A percentile compares a stretch with the other conserved stretches of the same genome.
These are phyloP conservation scores for Drepanosiphum platanoidis DNA, from an alignment of 2,888 invertebrate species.

Conservation along the genomic window DNA sequence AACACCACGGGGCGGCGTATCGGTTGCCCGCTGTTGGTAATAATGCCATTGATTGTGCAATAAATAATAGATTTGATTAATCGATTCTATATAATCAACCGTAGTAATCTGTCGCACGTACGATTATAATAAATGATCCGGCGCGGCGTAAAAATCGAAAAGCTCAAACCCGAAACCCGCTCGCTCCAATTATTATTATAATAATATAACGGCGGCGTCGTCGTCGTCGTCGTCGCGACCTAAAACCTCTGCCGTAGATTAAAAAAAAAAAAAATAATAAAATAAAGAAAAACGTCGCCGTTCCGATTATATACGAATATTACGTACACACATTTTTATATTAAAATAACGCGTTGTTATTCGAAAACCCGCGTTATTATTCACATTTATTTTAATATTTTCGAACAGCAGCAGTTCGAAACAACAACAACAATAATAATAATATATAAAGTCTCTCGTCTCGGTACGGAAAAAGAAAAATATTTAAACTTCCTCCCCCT, in stretches of 20 bases:
- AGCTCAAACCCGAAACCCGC: not conserved
- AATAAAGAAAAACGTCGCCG: not conserved
- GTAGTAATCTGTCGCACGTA: not conserved
- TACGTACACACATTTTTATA: not conserved
- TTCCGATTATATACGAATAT: not conserved
- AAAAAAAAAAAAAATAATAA: not conserved
- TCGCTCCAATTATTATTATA: not conserved
- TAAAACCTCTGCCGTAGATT: not conserved
- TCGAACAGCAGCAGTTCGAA: not conserved
- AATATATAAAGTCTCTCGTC: not conserved
- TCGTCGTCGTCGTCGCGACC: not conserved
- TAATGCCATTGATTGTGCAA: too few relatives aligned
- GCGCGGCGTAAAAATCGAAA: not conserved
- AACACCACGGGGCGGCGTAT: too few relatives aligned
- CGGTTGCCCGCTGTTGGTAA: too few relatives aligned
- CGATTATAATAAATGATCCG: not conserved
- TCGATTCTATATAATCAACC: not conserved
- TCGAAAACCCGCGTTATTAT: not conserved
- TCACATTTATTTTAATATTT: not conserved
- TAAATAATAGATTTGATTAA: too few relatives aligned
- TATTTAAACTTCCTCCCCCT: slow-evolving; percentile 21
- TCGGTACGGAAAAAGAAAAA: slow-evolving; percentile 1
- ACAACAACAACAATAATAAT: not conserved
- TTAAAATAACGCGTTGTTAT: not conserved
- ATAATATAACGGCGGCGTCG: too few relatives aligned